Evolutionary conservation across 2,797 vertebrate species (phyloP), one percentile per base, ranked within the genome.

Genomic region (Cynopterus sphinx): DNA sequence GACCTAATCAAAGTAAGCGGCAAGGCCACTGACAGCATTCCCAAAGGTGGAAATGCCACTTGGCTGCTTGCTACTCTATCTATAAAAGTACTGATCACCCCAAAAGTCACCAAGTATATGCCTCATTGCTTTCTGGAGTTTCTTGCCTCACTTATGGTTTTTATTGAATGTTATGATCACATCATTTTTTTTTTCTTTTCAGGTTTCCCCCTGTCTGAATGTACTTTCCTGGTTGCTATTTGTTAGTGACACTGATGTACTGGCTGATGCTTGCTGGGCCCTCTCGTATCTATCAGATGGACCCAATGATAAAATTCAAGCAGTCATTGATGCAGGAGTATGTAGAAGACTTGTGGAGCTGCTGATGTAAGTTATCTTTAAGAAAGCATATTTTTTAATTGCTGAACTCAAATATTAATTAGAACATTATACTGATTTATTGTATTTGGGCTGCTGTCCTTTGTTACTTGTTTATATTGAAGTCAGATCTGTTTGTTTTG

Each of bases 261-360:
- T 99, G 96, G 99, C 99, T 85, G 99, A 99, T 96, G 99, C 99
- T 79, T 99, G 99, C 98, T 99, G 99, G 99, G 99, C 99, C 1
- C 99, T 99, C 28, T 99, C 99, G 21, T 99, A 99, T 98, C 98
- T 99, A 82, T 99, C 99, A 71, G 99, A 99, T 91, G 99, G 99
- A 68, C 99, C 99, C 90, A 99, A 99, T 93, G 99, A 99, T 98
- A 99, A 99, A 99, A 99, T 99, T 98, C 99, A 99, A 98, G 99
- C 99, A 84, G 99, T 99, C 95, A 99, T 99, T 94, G 99, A 99
- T 98, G 99, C 99, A 7, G 99, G 99, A 97, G 99, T 99, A 75
- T 99, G 99, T 98, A 99, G 99, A 97, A 99, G 99, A 98, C 99
- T 99, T 93, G 99, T 99, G 98, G 99, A 99, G 96, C 98, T 99